Conservation (phyloP, 1,140 invertebrate species). For the Pemphigus obesinymphae region DNA sequence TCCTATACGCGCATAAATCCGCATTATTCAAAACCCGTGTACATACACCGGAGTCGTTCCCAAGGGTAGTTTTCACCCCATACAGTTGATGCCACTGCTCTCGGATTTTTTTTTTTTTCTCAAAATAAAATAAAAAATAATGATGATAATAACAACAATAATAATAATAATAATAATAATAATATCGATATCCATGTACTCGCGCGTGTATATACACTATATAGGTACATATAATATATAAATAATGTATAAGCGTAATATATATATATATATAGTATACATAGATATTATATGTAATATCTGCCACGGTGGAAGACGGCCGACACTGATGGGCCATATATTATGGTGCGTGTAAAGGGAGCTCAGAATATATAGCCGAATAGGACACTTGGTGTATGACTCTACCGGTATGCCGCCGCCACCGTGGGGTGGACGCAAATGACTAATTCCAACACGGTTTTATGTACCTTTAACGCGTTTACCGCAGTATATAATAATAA, state of each 20-base stretch:
- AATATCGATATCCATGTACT: background rate
- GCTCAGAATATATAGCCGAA: background rate
- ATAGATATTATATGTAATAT: too few relatives aligned
- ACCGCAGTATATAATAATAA: too few relatives aligned
- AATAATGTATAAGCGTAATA: background rate
- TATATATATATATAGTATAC: too few relatives aligned
- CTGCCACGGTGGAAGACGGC: background rate
- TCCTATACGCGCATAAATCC: too few relatives aligned
- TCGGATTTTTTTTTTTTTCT: background rate
- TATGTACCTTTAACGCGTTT: background rate
- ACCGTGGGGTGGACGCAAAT: background rate
- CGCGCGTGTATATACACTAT: background rate
- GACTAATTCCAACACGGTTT: background rate
- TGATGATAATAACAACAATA: too few relatives aligned
- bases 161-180: constrained; percentile 12
- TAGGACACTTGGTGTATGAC: background rate
- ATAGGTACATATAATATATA: background rate
- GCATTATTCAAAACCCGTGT: background rate
- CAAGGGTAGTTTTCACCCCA: constrained; percentile 31
- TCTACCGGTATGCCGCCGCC: too few relatives aligned
- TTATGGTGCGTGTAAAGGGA: background rate
- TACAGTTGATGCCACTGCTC: too few relatives aligned
- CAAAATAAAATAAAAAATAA: too few relatives aligned
- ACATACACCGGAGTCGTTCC: background rate
- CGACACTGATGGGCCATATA: constrained; percentile 2